Evolutionary conservation across 1,140 invertebrate genomes (phyloP), one percentile per base, ranked within the genome.

Genomic region (Zelostemma sp.): DNA sequence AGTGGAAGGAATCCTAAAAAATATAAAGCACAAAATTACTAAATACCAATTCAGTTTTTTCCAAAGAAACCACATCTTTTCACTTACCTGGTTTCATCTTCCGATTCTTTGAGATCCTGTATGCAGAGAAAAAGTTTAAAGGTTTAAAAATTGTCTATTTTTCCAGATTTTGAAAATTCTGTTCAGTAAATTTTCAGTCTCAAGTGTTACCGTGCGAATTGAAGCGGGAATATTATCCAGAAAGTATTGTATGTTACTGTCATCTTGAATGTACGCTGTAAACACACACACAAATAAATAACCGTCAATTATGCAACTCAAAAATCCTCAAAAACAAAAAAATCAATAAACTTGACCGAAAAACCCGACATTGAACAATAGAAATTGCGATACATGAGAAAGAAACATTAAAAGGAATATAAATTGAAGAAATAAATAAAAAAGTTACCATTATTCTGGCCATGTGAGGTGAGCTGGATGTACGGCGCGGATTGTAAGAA

Each of bases 251-350:
- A 91, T 86, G 73, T 92, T 89, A 75, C 88, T 90, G 77, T 90
- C 90, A 80, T 90, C 89, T 80, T 91, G 89, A 68, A 91, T 88
- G 77, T 91, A 91, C 64, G 88, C 90, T 91, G 83, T 59, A 88
- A 89, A 66, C 62, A 50, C 6, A 64, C 49, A 19, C 21, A 35
- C 6, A 46, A 58, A 43, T 18, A 17, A 55, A 28, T 40, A 56
- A n/a, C n/a, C n/a, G n/a, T n/a, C n/a, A n/a, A n/a, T n/a, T n/a
- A n/a, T n/a, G n/a, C n/a, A n/a, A n/a, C n/a, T n/a, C n/a, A n/a
- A n/a, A n/a, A n/a, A n/a, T n/a, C n/a, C n/a, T n/a, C n/a, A n/a
- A n/a, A n/a, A n/a, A n/a, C n/a, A n/a, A n/a, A n/a, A n/a, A n/a
- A n/a, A n/a, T n/a, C n/a, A n/a, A n/a, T n/a, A n/a, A n/a, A n/a